These are phyloP conservation scores for Platyscapa corneri DNA, from an alignment of 1,140 invertebrate species.

Conservation along the genomic window DNA sequence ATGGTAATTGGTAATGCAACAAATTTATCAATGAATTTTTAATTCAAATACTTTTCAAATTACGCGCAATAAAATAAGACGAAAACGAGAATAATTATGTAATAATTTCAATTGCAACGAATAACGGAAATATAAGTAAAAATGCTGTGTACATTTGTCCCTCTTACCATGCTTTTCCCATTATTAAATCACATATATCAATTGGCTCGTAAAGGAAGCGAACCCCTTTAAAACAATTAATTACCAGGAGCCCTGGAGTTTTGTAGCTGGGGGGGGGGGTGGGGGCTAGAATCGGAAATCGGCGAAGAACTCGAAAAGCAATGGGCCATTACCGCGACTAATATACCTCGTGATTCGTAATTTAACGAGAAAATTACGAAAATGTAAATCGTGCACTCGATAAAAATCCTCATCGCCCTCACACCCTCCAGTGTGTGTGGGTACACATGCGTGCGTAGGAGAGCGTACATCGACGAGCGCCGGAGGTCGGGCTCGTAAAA, in stretches of 20 bases:
- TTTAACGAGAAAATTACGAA: conserved; percentile 50
- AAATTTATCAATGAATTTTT: not conserved
- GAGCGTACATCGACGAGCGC: not conserved
- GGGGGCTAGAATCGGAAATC: conserved; percentile 48
- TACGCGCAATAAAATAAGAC: not conserved
- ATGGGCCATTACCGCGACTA: conserved; percentile 49
- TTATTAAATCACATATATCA: conserved; percentile 55
- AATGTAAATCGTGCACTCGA: conserved; percentile 49
- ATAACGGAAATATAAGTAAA: not conserved
- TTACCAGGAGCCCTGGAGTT: conserved; percentile 49
- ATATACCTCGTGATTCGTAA: conserved; percentile 50
- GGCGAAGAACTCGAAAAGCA: conserved; percentile 49
- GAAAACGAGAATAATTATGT: not conserved
- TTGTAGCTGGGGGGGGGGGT: conserved; percentile 5
- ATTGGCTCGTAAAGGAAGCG: conserved; percentile 56
- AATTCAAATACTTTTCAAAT: not conserved
- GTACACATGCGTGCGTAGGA: not conserved
- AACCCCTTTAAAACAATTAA: conserved; percentile 61
- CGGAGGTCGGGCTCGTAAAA: conserved; percentile 15
- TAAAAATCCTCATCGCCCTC: conserved; percentile 40
- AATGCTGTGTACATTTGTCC: conserved; percentile 4
- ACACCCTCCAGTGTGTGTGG: not conserved
- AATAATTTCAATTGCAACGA: not conserved
- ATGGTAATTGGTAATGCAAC: too few species aligned
- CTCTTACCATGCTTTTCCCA: conserved; percentile 22